Evolutionary conservation across 2,888 invertebrate species (phyloP).

Genomic region (Calameuta filiformis): DNA sequence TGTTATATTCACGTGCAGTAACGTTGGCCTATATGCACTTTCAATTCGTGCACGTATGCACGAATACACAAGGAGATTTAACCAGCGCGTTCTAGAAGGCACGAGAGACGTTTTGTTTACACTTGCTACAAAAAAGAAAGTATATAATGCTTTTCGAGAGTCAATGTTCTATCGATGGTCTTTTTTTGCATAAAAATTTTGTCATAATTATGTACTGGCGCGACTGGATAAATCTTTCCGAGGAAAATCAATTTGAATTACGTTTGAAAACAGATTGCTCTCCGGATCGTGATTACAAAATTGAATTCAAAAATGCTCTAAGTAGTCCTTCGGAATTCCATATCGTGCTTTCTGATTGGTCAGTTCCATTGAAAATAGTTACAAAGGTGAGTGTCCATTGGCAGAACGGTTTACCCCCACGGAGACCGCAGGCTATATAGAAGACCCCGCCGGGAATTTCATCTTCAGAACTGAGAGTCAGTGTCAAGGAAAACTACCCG

Average conservation of each 20-base stretch:
- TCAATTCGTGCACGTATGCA: neutral
- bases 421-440: conserved; percentile 61
- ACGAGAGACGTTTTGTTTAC: neutral
- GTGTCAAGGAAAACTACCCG: conserved; percentile 59
- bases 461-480: conserved; percentile 64
- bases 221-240: neutral
- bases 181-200: neutral
- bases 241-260: neutral
- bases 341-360: conserved; percentile 35
- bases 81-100: neutral
- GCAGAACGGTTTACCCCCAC: conserved; percentile 58
- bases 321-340: conserved; percentile 11
- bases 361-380: conserved; percentile 56
- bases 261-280: neutral
- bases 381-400: conserved; percentile 55
- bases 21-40: neutral
- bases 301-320: conserved; percentile 21
- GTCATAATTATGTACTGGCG: neutral
- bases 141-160: neutral
- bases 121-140: neutral
- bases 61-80: neutral
- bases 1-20: neutral
- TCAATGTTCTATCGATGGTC: neutral
- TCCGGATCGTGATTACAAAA: conserved; percentile 4
- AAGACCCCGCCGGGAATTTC: conserved; percentile 62